Base-by-base conservation (phyloP, 2,113 vertebrate species). In the Chaetura pelagica region DNA sequence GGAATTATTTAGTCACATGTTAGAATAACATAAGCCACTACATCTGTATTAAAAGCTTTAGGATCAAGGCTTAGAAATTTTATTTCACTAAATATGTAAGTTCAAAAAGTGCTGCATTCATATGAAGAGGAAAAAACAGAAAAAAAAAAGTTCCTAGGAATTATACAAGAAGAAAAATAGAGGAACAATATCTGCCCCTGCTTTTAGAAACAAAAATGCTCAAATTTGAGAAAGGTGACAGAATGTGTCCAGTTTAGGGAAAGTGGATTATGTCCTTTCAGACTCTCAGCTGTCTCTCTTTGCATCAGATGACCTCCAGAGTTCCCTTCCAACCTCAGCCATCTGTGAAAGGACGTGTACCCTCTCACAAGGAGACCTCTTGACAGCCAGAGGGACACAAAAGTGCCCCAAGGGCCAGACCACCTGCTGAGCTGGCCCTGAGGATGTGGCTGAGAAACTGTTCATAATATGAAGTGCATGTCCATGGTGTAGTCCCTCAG, bases 291-390 rank as follows among this genome's bases (percentile, higher is more conserved):
- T 84, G 40, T 21, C 34, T 57, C 40, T 17, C 46, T 64, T 59
- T 61, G 68, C 71, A 82, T 23, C 22, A 34, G 40, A 26, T 44
- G 55, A 84, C 38, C 16, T 76, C 19, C 42, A 55, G 24, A 59
- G 18, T 6, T 48, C 24, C 15, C 34, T 68, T 68, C 48, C 49
- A 58, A 63, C 19, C 11, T 57, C 48, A 79, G 2, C 6, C 18
- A 21, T 20, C 30, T n/a, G 12, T 4, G 3, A 55, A 78, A 13
- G 1, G 16, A 18, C 0, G 1, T 59, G 22, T 46, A 12, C 18
- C 19, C 38, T 84, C 9, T 1, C 48, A 16, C 19, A 87, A 67
- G 34, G 40, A 71, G 29, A 63, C 12, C 9, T 80, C 27, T 80
- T 68, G 42, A 34, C 38, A 29, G 14, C 10, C n/a, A 30, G 2